A percentile compares a stretch with the other conserved stretches of the same genome.
phyloP scores from a whole-genome alignment of 2,888 invertebrate species.

The Artemia sinica region DNA sequence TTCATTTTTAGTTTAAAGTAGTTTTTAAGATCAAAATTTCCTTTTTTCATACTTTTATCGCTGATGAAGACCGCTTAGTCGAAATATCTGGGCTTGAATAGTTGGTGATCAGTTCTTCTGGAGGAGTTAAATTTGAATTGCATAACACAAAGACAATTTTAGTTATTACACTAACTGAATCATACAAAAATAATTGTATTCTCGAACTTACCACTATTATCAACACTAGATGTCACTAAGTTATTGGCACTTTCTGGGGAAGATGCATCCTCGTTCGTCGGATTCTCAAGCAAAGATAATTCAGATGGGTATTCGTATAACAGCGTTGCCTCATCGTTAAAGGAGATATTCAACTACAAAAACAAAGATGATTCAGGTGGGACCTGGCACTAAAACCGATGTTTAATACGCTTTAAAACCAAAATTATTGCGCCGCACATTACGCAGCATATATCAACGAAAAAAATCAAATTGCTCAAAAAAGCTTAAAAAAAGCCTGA shows the following conservation, averaged over 20 bases:
- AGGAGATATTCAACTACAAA: constrained; percentile 64
- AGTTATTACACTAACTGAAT: no score
- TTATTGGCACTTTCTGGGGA: background rate
- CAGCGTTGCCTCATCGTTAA: constrained; percentile 68
- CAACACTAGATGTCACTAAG: background rate
- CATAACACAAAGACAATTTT: no score
- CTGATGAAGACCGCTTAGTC: no score
- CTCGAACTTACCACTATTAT: constrained; percentile 11
- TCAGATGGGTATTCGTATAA: constrained; percentile 89
- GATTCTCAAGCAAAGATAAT: constrained; percentile 42
- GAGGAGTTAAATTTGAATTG: no score
- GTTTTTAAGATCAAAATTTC: no score
- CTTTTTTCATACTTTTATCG: no score
- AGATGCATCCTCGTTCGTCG: background rate
- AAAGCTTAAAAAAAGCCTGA: background rate
- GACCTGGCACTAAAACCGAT: background rate
- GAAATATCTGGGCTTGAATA: no score
- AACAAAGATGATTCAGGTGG: constrained; percentile 26
- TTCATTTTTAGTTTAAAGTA: no score
- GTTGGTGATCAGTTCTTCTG: no score
- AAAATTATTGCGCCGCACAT: background rate
- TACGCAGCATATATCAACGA: background rate
- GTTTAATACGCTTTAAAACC: background rate
- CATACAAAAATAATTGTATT: no score
- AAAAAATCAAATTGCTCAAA: background rate